Conservation (phyloP, 2,113 vertebrate genomes). For the Labeo catla region DNA sequence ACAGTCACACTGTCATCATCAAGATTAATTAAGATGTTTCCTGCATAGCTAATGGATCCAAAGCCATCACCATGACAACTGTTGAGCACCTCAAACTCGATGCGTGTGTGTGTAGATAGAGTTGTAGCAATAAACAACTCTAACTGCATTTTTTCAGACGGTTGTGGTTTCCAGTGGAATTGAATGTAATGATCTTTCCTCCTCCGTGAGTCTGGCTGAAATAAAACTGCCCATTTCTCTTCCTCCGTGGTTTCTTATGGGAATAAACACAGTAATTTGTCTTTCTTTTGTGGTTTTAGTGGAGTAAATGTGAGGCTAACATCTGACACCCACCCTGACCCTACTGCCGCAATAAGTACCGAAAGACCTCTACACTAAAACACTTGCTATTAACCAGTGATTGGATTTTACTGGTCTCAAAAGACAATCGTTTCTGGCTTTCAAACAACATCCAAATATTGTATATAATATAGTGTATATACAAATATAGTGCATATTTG, state of each 20-base stretch:
- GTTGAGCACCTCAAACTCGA: slow-evolving; percentile 44
- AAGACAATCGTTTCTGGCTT: background rate
- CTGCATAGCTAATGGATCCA: slow-evolving; percentile 67
- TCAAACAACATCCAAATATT: background rate
- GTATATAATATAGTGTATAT: background rate
- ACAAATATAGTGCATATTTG: background rate
- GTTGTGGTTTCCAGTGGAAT: slow-evolving; percentile 42
- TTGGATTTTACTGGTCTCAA: background rate
- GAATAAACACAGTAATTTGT: slow-evolving; percentile 37
- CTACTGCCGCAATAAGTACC: background rate
- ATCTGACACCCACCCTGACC: slow-evolving; percentile 32
- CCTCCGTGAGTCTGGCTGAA: slow-evolving; percentile 1
- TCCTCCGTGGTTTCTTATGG: slow-evolving; percentile 28
- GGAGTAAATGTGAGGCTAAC: slow-evolving; percentile 25
- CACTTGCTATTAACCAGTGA: background rate
- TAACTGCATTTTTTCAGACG: slow-evolving; percentile 17
- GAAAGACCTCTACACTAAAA: background rate
- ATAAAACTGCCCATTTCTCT: slow-evolving; percentile 29
- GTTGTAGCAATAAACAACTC: slow-evolving; percentile 39
- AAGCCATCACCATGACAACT: slow-evolving; percentile 63
- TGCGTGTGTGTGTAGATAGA: slow-evolving; percentile 11
- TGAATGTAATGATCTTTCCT: slow-evolving; percentile 39
- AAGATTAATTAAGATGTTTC: slow-evolving; percentile 77
- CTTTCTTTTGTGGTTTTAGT: slow-evolving; percentile 39
- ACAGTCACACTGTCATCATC: slow-evolving; percentile 72